phyloP scores from a whole-genome alignment of 1,140 invertebrate genomes.

The Lordiphosa mommai region DNA sequence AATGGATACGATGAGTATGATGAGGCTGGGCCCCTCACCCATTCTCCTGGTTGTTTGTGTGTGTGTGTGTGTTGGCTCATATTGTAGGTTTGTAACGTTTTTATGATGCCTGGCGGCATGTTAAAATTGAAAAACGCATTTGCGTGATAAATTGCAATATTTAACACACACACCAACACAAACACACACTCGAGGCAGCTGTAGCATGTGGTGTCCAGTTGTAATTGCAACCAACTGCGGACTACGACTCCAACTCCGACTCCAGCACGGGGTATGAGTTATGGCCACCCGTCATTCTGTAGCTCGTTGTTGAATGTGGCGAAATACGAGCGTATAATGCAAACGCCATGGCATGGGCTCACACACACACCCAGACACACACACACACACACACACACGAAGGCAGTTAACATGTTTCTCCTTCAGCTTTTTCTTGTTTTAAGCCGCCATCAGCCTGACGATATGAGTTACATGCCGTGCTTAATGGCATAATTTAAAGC shows the following conservation, averaged over 20 bases:
- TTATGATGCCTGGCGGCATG: slow-evolving; percentile 79
- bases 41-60: slow-evolving; percentile 18
- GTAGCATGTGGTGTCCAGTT: slow-evolving; percentile 76
- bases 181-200: slow-evolving; percentile 50
- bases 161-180: slow-evolving; percentile 68
- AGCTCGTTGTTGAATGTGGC: slow-evolving; percentile 75
- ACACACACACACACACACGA: slow-evolving; percentile 26
- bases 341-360: slow-evolving; percentile 70
- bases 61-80: slow-evolving; percentile 53
- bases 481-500: slow-evolving; percentile 80
- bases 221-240: slow-evolving; percentile 73
- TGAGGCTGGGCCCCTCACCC: slow-evolving; percentile 9
- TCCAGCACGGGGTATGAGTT: slow-evolving; percentile 51
- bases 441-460: slow-evolving; percentile 72
- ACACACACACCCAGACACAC: slow-evolving; percentile 27
- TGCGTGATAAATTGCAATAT: slow-evolving; percentile 80
- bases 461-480: slow-evolving; percentile 79
- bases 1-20: no score
- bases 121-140: slow-evolving; percentile 80
- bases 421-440: slow-evolving; percentile 73
- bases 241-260: slow-evolving; percentile 36
- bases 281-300: slow-evolving; percentile 74
- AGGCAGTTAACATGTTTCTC: slow-evolving; percentile 76
- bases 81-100: slow-evolving; percentile 78
- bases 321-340: slow-evolving; percentile 78